A percentile compares a stretch with the other conserved stretches of the same genome.
Evolutionary conservation across 2,797 vertebrate species (phyloP).

Genomic region (Takifugu ocellatus): DNA sequence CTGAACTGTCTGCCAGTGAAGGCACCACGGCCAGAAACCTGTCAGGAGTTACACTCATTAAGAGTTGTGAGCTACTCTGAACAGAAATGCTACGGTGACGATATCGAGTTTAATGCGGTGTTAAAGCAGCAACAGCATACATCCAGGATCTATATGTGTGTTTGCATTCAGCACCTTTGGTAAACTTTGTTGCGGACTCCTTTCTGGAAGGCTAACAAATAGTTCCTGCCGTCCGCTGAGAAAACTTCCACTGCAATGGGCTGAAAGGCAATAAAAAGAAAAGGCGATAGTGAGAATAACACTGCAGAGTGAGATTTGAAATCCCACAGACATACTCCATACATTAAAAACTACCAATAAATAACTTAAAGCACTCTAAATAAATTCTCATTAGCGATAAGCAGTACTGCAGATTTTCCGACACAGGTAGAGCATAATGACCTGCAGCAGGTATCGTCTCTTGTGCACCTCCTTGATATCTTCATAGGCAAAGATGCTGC

Average conservation of each 20-base stretch:
- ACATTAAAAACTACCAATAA: not conserved
- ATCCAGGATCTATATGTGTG: not conserved
- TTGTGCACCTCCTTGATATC: constrained; percentile 99
- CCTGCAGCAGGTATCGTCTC: constrained; percentile 95
- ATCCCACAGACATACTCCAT: not conserved
- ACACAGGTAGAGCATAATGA: constrained; percentile 36
- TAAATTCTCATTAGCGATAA: not conserved
- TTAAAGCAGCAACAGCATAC: too few relatives aligned
- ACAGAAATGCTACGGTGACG: not conserved
- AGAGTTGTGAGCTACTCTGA: not conserved
- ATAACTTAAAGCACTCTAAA: not conserved
- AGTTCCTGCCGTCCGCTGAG: constrained; percentile 96
- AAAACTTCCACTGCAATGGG: constrained; percentile 98
- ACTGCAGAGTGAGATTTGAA: not conserved
- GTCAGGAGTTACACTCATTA: constrained; percentile 9
- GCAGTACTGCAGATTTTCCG: not conserved
- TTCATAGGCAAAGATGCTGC: constrained; percentile 97
- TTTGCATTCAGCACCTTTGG: constrained; percentile 81
- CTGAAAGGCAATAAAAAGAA: constrained; percentile 63
- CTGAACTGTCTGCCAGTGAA: constrained; percentile 95
- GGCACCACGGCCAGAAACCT: constrained; percentile 98
- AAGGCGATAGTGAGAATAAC: not conserved
- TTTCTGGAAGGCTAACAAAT: constrained; percentile 94
- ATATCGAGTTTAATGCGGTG: not conserved
- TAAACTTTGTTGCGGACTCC: constrained; percentile 98